Evolutionary conservation across 2,888 invertebrate genomes (phyloP).

Genomic region (Trachelus stipa): DNA sequence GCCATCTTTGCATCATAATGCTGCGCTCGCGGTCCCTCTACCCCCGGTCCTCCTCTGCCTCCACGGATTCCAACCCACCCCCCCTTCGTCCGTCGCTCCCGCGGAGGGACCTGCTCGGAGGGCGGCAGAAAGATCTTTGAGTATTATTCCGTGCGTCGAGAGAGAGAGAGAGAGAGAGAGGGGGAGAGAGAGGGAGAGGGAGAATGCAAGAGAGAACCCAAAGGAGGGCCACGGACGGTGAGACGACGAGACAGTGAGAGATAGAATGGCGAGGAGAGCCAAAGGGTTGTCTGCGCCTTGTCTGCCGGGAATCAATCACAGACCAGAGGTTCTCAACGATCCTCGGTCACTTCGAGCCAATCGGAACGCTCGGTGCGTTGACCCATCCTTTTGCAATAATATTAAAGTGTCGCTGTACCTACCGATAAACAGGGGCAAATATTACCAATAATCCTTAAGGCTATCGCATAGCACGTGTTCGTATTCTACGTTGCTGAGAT

Average conservation of each 20-base stretch:
- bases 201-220: not conserved
- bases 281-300: conserved; percentile 62
- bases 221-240: not conserved
- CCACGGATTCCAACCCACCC: conserved; percentile 5
- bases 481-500: not conserved
- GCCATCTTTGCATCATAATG: conserved; percentile 68
- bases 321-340: conserved; percentile 52
- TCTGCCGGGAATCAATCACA: conserved; percentile 62
- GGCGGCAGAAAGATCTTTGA: not conserved
- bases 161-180: conserved; percentile 25
- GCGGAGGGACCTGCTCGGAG: conserved; percentile 12
- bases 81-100: conserved; percentile 34
- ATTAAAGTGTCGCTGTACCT: not conserved
- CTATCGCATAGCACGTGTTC: not conserved
- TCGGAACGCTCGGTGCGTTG: not conserved
- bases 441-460: not conserved
- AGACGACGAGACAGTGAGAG: conserved; percentile 5
- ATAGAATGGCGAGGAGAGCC: conserved; percentile 30
- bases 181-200: conserved; percentile 3
- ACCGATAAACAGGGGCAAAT: not conserved
- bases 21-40: conserved; percentile 54
- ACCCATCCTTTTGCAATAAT: not conserved
- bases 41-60: conserved; percentile 18
- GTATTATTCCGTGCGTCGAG: conserved; percentile 4
- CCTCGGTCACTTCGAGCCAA: not conserved